Percentiles rank a stretch among this genome's conserved stretches.
Evolutionary conservation across 2,797 vertebrate species (phyloP).

Genomic region (Gallinago nigripennis): DNA sequence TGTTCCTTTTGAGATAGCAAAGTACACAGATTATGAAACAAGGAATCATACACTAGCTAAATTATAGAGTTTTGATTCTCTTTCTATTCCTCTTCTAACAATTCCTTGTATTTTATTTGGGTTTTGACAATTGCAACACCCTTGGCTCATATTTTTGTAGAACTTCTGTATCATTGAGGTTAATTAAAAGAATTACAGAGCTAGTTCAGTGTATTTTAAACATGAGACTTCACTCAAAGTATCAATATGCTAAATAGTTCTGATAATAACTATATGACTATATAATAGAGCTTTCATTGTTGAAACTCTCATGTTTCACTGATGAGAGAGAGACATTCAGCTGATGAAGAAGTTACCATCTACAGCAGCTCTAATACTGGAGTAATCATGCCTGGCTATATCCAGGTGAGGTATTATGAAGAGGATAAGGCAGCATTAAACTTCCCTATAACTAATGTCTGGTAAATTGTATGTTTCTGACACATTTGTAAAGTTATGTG

Average conservation of each 20-base stretch:
- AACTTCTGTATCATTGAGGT: neutral
- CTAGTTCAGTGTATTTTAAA: conserved; percentile 17
- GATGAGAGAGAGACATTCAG: neutral
- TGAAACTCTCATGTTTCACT: neutral
- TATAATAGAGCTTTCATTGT: neutral
- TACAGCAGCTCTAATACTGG: neutral
- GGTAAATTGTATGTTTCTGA: neutral
- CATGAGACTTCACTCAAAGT: neutral
- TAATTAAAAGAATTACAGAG: conserved; percentile 42
- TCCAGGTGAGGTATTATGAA: neutral
- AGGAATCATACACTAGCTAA: neutral
- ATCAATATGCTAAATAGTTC: neutral
- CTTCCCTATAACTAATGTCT: neutral
- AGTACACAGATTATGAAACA: neutral
- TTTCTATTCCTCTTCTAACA: neutral
- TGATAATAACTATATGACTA: neutral
- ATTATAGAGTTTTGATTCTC: accelerated
- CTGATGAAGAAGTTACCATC: neutral
- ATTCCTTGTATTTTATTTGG: neutral
- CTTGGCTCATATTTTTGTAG: neutral
- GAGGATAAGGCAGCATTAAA: neutral
- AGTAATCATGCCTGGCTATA: neutral
- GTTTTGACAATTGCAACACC: neutral
- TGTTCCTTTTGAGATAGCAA: neutral
- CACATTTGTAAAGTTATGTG: neutral